Evolutionary conservation across 37 sponge, comb jelly and placozoan genomes (phyloP), one percentile per base, ranked within the genome.

Genomic region (Ephydatia muelleri): DNA sequence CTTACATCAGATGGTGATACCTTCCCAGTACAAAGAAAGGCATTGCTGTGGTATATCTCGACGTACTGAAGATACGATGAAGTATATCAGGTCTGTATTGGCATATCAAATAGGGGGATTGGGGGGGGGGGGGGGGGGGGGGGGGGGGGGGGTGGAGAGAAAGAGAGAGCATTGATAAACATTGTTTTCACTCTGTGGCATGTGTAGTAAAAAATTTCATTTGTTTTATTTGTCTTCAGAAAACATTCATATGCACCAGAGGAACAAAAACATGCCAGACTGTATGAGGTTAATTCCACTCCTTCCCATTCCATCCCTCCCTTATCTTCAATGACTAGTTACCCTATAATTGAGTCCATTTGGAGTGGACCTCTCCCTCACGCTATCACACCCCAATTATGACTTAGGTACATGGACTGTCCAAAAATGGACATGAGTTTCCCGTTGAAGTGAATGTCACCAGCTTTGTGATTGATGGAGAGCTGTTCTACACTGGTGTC

Each of bases 251-350:
- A 77, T 32, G 72, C 90, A 37, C 90, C 90, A 26, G 90, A 90
- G 48, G 85, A 85, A 29, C 90, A 90, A 77, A 90, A 90, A 30
- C 90, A 90, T 77, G 85, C 90, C 29, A 79, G 90, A 70, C 90
- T 90, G 32, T 90, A 90, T 38, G 84, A 48, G 26, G 85, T 84
- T 27, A 76, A 77, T 49, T 3, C 29, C 26, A 3, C 70, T 8
- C 11, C 29, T 11, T 68, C 70, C 70, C 4, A 5, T 68, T 11
- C 70, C 4, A 5, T 12, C 4, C 70, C 70, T 28, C 29, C 6
- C 43, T 6, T 6, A 43, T 43, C 43, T 6, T 43, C 43, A 43
- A 43, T 43, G 3, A 43, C 43, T 43, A 43, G n/a, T n/a, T n/a
- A n/a, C n/a, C n/a, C n/a, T n/a, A n/a, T n/a, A n/a, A n/a, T n/a